Base-by-base conservation (phyloP, 2,797 vertebrate genomes). In the Bovichtus variegatus region DNA sequence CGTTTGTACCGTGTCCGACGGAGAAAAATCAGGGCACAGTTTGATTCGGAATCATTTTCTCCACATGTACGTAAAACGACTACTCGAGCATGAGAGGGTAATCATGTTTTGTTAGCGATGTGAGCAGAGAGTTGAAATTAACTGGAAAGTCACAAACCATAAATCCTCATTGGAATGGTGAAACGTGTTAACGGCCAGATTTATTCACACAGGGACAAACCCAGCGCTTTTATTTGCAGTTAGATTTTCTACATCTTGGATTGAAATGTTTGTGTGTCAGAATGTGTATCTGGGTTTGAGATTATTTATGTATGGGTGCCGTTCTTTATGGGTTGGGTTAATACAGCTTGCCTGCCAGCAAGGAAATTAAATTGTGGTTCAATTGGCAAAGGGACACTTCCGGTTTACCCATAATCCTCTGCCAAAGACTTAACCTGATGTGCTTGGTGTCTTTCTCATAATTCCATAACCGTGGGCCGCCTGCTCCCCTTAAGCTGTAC, bases 351-450 rank as follows among this genome's bases (percentile, higher is more conserved):
- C 43, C 27, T 67, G 25, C 66, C 63, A 79, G 59, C 40, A 64
- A 83, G 74, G 74, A 87, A 83, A 87, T 80, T 15, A 82, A 82
- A 60, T 46, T n/a, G 25, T 65, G 54, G 71, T 27, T 66, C 63
- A 60, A 44, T 43, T 62, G 21, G 53, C 47, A 77, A 76, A 72
- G 58, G 51, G 47, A 71, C 58, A 70, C 86, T 89, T 92, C 87
- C 86, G 86, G 84, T 91, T 93, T 83, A 81, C 79, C 68, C 78
- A 77, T 74, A 82, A 89, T 85, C 73, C 74, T 76, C 64, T 29
- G 46, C 74, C 63, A 67, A 67, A 77, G 78, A 79, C 64, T 74
- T 76, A 87, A 89, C 84, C 86, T 84, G 79, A 79, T 74, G 83
- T 76, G 81, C 62, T 41, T 67, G 78, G 47, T 53, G 59, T 80